Evolutionary conservation across 2,888 invertebrate species (phyloP), one percentile per base, ranked within the genome.

Genomic region (Hipparchia semele): DNA sequence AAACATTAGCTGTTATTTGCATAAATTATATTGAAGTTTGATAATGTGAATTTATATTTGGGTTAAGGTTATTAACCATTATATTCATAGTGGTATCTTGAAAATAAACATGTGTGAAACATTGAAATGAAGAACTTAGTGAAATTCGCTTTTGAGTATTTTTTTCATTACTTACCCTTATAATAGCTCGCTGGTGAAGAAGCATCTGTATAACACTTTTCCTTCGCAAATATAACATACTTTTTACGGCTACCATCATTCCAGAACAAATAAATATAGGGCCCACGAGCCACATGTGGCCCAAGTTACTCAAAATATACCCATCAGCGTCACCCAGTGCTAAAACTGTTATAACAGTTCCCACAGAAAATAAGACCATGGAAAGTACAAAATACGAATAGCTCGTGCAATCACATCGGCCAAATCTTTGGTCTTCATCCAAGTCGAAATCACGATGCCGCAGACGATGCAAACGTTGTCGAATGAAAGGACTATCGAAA

Each of bases 251-350:
- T 71, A 96, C 95, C 95, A 96, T 95, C 88, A 95, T 94, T 78
- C 95, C 96, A 77, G 95, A 95, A 87, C 96, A 95, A 84, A 96
- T 95, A 84, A 95, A 95, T 83, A 96, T 95, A 70, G 96, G 96
- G 74, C 96, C 96, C 74, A 96, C 95, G 13, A 95, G 92, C 96
- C 96, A 96, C 95, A 95, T 95, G 90, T 95, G 95, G 76, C 95
- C 95, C 79, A 96, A 89, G 87, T 95, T 95, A 79, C 88, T 94
- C 79, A 95, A 94, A 80, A 95, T 93, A 80, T 95, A 94, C 69
- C 95, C 95, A 86, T 95, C 94, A 72, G 94, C 92, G 82, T 95
- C 95, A 75, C 95, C 95, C 79, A 95, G 89, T 65, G 96, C 95
- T 73, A 95, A 86, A 71, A 96, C 95, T 76, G 96, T 96, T 78